Percentiles rank a stretch among this genome's conserved stretches.
These are phyloP conservation scores for Mellilla xanthometata DNA, from an alignment of 2,888 invertebrate genomes.

Conservation along the genomic window DNA sequence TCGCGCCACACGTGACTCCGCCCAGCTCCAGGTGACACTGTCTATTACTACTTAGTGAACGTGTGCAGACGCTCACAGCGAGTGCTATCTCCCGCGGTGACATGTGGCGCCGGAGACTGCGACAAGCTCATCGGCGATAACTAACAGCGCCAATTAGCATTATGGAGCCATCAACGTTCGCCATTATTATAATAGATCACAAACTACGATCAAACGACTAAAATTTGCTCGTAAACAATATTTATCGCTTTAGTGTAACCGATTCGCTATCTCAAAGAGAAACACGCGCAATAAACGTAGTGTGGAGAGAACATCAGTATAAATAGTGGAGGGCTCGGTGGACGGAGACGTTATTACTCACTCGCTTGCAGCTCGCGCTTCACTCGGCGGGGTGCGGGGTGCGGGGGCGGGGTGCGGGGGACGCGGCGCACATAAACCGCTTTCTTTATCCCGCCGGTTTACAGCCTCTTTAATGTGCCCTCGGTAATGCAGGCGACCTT, in stretches of 20 bases:
- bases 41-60: too few relatives aligned
- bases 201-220: background rate
- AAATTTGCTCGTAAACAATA: constrained; percentile 8
- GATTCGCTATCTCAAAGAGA: constrained; percentile 1
- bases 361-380: too few relatives aligned
- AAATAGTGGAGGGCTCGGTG: constrained; percentile 6
- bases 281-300: constrained; percentile 13
- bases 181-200: background rate
- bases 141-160: constrained; percentile 1
- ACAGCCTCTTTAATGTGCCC: constrained; percentile 17
- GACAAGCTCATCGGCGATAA: background rate
- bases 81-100: too few relatives aligned
- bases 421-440: background rate
- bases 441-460: constrained; percentile 12
- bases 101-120: too few relatives aligned
- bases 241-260: constrained; percentile 7
- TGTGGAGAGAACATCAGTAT: constrained; percentile 9
- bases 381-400: too few relatives aligned
- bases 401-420: background rate
- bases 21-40: too few relatives aligned
- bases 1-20: too few relatives aligned
- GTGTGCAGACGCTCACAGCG: too few relatives aligned
- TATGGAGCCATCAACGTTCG: background rate
- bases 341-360: too few relatives aligned
- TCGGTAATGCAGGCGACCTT: constrained; percentile 17